A percentile compares a stretch with the other conserved stretches of the same genome.
phyloP scores from a whole-genome alignment of 2,797 vertebrate genomes.

The Acanthurus tractus region DNA sequence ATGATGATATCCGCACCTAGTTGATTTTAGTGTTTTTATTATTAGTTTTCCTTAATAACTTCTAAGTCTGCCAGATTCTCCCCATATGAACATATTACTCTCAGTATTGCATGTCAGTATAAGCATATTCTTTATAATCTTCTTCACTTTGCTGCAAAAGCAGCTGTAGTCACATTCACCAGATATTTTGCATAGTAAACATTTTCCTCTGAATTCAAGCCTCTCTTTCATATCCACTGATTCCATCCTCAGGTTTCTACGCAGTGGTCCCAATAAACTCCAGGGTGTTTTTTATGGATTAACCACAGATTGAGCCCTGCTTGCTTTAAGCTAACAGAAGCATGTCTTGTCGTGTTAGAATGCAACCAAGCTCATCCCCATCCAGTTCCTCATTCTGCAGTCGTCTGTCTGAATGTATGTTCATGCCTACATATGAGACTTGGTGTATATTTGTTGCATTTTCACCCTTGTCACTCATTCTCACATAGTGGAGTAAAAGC shows the following conservation, averaged over 20 bases:
- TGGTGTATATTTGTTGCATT: conserved; percentile 70
- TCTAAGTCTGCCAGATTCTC: conserved; percentile 12
- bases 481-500: conserved; percentile 1
- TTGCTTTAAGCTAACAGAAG: conserved; percentile 52
- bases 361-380: conserved; percentile 9
- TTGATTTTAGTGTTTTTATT: conserved; percentile 21
- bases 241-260: conserved; percentile 25
- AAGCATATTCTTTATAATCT: neutral
- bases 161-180: neutral
- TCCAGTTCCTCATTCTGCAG: conserved; percentile 19
- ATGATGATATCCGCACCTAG: conserved; percentile 23
- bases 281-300: conserved; percentile 56
- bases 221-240: conserved; percentile 15
- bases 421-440: conserved; percentile 34
- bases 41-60: conserved; percentile 16
- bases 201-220: no score
- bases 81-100: conserved; percentile 24
- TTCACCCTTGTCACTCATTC: conserved; percentile 64
- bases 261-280: conserved; percentile 34
- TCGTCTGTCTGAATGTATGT: conserved; percentile 34
- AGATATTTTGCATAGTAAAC: neutral
- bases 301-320: conserved; percentile 41
- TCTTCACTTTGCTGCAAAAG: conserved; percentile 1
- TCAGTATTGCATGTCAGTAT: neutral
- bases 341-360: conserved; percentile 25